A percentile compares a stretch with the other conserved stretches of the same genome.
phyloP scores from a whole-genome alignment of 1,140 invertebrate species.

The Orius insidiosus region DNA sequence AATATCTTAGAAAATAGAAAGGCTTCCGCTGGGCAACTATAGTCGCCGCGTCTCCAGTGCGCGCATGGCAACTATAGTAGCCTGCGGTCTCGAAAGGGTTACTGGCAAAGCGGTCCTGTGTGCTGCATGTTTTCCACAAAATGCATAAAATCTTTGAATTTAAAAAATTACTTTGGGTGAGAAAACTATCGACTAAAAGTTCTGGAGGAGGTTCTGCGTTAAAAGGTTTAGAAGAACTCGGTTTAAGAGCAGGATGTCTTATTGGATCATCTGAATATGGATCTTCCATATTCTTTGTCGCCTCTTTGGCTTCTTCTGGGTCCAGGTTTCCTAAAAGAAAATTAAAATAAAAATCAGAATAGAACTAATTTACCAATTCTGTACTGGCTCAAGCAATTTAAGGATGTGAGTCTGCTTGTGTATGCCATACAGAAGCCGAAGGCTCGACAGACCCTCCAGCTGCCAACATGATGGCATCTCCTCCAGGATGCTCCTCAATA shows the following conservation, averaged over 20 bases:
- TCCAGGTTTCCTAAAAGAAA: slow-evolving; percentile 39
- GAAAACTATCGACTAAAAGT: slow-evolving; percentile 60
- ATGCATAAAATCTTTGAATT: neutral
- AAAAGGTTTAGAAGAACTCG: slow-evolving; percentile 74
- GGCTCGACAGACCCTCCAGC: slow-evolving; percentile 85
- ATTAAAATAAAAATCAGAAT: neutral
- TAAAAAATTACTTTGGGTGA: slow-evolving; percentile 53
- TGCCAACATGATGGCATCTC: slow-evolving; percentile 72
- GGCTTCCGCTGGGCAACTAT: too few relatives aligned
- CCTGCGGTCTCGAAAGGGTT: too few relatives aligned
- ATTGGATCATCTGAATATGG: slow-evolving; percentile 72
- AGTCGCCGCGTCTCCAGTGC: too few relatives aligned
- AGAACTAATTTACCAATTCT: slow-evolving; percentile 74
- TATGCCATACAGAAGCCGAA: slow-evolving; percentile 87
- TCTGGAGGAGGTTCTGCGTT: slow-evolving; percentile 81
- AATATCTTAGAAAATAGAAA: too few relatives aligned
- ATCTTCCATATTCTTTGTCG: slow-evolving; percentile 42
- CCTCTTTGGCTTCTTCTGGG: slow-evolving; percentile 32
- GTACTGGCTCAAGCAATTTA: slow-evolving; percentile 56
- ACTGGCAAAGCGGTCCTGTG: too few relatives aligned
- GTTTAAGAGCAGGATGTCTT: slow-evolving; percentile 58
- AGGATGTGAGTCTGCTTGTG: slow-evolving; percentile 73
- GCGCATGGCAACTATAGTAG: too few relatives aligned
- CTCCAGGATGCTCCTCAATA: slow-evolving; percentile 74
- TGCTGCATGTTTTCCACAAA: too few relatives aligned